A percentile compares a stretch with the other conserved stretches of the same genome.
Conservation (phyloP, 1,140 invertebrate species). For the Radopholus similis region DNA sequence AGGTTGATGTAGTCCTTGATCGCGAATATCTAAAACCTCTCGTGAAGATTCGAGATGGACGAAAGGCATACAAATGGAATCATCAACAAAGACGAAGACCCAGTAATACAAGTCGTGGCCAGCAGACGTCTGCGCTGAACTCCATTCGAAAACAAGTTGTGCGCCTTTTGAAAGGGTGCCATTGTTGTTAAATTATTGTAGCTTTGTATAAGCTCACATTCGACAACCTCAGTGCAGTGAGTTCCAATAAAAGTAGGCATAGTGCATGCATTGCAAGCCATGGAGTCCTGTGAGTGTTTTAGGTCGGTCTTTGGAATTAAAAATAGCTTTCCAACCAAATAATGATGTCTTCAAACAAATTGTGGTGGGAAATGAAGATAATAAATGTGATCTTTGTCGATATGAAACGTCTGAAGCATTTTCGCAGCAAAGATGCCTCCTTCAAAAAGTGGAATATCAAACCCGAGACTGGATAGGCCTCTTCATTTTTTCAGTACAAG, state of each 20-base stretch:
- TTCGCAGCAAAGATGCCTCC: slow-evolving; percentile 30
- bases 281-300: too few relatives aligned
- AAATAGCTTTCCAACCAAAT: too few relatives aligned
- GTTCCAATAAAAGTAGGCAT: slow-evolving; percentile 30
- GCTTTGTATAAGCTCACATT: slow-evolving; percentile 20
- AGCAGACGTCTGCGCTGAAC: slow-evolving; percentile 28
- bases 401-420: slow-evolving; percentile 39
- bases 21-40: slow-evolving; percentile 25
- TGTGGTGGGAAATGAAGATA: slow-evolving; percentile 39
- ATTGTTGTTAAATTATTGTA: background rate
- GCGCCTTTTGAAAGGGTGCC: slow-evolving; percentile 25
- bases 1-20: slow-evolving; percentile 25
- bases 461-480: slow-evolving; percentile 4
- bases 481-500: slow-evolving; percentile 20
- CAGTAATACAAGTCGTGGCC: slow-evolving; percentile 22
- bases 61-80: too few relatives aligned
- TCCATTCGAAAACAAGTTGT: slow-evolving; percentile 36
- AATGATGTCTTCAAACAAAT: slow-evolving; percentile 37
- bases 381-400: slow-evolving; percentile 44
- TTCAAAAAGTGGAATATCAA: slow-evolving; percentile 1
- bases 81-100: slow-evolving; percentile 28
- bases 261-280: slow-evolving; percentile 37
- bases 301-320: too few relatives aligned
- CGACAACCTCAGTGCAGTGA: slow-evolving; percentile 21
- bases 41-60: too few relatives aligned